Conservation (phyloP, 2,113 vertebrate genomes). For the Plotosus lineatus region DNA sequence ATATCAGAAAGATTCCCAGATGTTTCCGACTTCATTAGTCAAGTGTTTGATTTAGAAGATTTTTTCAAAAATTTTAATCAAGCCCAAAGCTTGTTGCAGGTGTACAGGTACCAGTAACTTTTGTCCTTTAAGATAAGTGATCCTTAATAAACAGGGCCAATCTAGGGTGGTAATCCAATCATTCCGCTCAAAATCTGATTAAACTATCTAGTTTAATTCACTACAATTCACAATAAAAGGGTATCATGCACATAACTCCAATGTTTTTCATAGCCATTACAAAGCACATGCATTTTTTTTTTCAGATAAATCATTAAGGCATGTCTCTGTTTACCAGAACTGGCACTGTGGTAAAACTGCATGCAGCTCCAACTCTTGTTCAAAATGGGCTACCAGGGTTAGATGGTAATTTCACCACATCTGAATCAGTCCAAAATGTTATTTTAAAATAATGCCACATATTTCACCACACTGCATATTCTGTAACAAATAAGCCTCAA, state of each 20-base stretch:
- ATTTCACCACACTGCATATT: neutral
- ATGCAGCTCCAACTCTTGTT: neutral
- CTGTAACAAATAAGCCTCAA: slow-evolving; percentile 16
- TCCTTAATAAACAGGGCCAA: neutral
- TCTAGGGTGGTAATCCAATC: neutral
- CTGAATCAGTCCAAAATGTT: slow-evolving; percentile 3
- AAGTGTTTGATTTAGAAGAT: neutral
- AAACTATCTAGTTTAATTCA: slow-evolving; percentile 4
- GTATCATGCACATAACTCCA: neutral
- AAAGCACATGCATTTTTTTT: neutral
- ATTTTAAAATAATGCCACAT: neutral
- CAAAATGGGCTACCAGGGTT: neutral
- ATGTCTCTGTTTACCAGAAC: neutral
- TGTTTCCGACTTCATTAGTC: slow-evolving; percentile 8
- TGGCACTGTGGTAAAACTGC: neutral
- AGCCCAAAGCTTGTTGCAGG: neutral
- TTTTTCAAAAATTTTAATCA: neutral
- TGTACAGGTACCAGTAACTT: neutral
- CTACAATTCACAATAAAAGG: neutral
- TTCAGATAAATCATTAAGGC: neutral
- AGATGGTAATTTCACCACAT: slow-evolving; percentile 17
- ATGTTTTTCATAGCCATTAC: neutral
- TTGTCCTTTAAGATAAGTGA: neutral
- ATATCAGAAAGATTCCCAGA: slow-evolving; percentile 16
- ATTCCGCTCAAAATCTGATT: neutral